Evolutionary conservation across 2,888 invertebrate species (phyloP).

Genomic region (Carpatolechia fugitivella): DNA sequence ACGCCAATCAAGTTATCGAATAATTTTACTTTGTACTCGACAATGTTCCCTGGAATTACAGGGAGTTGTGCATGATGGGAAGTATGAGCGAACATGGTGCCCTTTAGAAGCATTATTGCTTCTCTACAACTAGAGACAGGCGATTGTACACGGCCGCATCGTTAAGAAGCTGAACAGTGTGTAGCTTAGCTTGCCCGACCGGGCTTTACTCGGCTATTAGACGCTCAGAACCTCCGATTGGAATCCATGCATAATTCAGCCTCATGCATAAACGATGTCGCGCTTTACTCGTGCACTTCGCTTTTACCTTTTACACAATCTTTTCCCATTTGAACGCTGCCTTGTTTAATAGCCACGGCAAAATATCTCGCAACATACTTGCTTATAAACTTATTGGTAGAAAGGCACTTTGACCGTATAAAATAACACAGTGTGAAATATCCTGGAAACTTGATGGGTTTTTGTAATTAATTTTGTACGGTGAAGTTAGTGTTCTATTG

Average conservation of each 20-base stretch:
- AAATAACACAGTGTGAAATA: neutral
- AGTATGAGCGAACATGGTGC: no score
- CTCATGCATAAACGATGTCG: slow-evolving; percentile 67
- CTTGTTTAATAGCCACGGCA: slow-evolving; percentile 35
- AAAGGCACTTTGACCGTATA: neutral
- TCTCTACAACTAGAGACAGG: slow-evolving; percentile 30
- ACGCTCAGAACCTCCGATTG: slow-evolving; percentile 47
- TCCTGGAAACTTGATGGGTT: no score
- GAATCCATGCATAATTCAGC: slow-evolving; percentile 66
- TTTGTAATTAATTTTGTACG: neutral
- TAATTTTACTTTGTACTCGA: no score
- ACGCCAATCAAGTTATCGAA: no score
- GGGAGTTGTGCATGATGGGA: no score
- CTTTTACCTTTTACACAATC: slow-evolving; percentile 49
- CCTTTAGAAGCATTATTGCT: slow-evolving; percentile 29
- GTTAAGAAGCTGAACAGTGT: slow-evolving; percentile 29
- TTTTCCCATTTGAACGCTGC: slow-evolving; percentile 40
- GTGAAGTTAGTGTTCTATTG: neutral
- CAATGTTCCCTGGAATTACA: neutral
- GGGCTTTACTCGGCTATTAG: slow-evolving; percentile 51
- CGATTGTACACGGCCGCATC: slow-evolving; percentile 29
- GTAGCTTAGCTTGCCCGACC: slow-evolving; percentile 27
- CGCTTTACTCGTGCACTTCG: slow-evolving; percentile 49
- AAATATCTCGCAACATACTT: slow-evolving; percentile 33
- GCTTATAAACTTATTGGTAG: neutral